Percentiles rank a stretch among this genome's conserved stretches.
Conservation (phyloP, 2,888 invertebrate species). For the Odiellus spinosus region DNA sequence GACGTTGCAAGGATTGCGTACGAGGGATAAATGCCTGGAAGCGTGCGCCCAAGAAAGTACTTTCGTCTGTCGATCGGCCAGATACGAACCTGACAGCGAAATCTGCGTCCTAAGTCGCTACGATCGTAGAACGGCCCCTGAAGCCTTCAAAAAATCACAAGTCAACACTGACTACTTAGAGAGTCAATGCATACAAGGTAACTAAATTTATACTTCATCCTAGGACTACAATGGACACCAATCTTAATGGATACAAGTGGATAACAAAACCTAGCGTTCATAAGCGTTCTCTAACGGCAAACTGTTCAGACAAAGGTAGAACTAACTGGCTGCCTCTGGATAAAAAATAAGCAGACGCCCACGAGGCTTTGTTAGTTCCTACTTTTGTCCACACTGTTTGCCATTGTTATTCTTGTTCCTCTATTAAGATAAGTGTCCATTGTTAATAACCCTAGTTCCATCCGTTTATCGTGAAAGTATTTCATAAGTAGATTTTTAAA, state of each 20-base stretch:
- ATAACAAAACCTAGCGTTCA: no score
- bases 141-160: conserved; percentile 9
- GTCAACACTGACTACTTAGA: conserved; percentile 6
- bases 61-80: conserved; percentile 15
- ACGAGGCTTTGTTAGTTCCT: no score
- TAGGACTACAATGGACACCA: not conserved
- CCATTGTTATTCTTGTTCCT: no score
- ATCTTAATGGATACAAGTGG: not conserved
- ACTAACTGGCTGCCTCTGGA: no score
- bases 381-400: no score
- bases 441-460: no score
- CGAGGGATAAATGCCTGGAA: conserved; percentile 12
- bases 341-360: no score
- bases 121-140: conserved; percentile 14
- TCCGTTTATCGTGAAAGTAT: no score
- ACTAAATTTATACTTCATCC: not conserved
- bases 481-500: no score
- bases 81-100: conserved; percentile 11
- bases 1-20: conserved; percentile 8
- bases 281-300: no score
- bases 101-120: conserved; percentile 15
- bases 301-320: no score
- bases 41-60: conserved; percentile 12
- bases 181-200: conserved; percentile 13
- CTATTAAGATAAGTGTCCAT: no score